phyloP scores from a whole-genome alignment of 2,797 vertebrate genomes.

The Momotus momota region DNA sequence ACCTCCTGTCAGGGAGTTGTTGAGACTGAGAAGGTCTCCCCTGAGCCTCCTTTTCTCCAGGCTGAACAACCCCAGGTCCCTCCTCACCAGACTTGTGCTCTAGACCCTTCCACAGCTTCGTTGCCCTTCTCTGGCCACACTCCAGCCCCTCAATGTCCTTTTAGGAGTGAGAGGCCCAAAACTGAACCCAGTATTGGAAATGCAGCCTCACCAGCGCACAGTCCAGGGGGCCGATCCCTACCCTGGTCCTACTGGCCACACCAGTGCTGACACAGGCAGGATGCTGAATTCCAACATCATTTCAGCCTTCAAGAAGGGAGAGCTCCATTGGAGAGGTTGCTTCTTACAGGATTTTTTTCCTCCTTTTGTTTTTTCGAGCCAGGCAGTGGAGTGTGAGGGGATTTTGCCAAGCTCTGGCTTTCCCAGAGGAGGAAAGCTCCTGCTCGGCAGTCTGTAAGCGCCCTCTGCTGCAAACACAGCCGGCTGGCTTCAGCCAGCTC shows the following conservation, averaged over 20 bases:
- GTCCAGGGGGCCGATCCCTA: neutral
- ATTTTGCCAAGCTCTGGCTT: neutral
- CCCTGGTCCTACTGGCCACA: neutral
- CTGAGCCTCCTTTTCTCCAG: neutral
- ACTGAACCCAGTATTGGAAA: neutral
- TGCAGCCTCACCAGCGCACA: neutral
- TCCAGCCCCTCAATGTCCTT: neutral
- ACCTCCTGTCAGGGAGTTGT: neutral
- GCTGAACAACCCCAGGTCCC: neutral
- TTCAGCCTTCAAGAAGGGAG: neutral
- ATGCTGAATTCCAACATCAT: neutral
- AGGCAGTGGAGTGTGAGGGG: neutral
- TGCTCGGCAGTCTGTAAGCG: constrained; percentile 35
- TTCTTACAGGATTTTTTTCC: neutral
- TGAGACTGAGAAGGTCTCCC: neutral
- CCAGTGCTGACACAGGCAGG: neutral
- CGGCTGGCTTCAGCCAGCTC: neutral
- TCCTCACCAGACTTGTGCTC: neutral
- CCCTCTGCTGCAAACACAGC: constrained; percentile 68
- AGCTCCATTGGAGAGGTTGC: neutral
- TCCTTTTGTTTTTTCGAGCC: neutral
- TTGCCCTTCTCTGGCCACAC: neutral
- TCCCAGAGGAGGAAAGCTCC: neutral
- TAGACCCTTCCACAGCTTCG: neutral
- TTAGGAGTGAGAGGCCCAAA: neutral